Evolutionary conservation across 1,140 invertebrate genomes (phyloP).

Genomic region (Anoplophora glabripennis): DNA sequence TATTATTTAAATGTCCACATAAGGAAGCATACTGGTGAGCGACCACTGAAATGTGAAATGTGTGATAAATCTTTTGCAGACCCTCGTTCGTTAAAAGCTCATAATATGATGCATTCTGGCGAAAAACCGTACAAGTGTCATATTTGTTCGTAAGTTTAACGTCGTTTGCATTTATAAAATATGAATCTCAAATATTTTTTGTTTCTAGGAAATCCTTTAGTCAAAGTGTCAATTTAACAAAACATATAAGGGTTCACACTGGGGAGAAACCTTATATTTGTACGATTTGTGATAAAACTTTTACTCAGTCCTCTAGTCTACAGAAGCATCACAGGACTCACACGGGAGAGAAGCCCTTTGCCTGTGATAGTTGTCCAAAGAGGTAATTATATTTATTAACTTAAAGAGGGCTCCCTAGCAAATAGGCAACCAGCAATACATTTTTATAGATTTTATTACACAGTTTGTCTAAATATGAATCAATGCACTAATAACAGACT

Average conservation of each 20-base stretch:
- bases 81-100: conserved; percentile 54
- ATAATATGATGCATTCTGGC: conserved; percentile 57
- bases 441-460: too few relatives aligned
- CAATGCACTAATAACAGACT: too few relatives aligned
- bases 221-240: conserved; percentile 27
- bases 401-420: too few relatives aligned
- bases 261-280: conserved; percentile 69
- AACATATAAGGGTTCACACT: conserved; percentile 13
- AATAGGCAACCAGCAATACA: too few relatives aligned
- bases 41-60: conserved; percentile 50
- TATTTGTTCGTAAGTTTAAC: too few relatives aligned
- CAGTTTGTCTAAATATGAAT: too few relatives aligned
- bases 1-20: conserved; percentile 46
- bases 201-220: conserved; percentile 25
- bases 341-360: conserved; percentile 45
- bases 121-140: conserved; percentile 40
- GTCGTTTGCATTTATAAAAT: background rate
- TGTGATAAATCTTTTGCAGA: conserved; percentile 56
- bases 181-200: background rate
- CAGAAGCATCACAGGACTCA: conserved; percentile 64
- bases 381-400: too few relatives aligned
- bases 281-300: conserved; percentile 62
- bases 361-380: background rate
- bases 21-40: conserved; percentile 49
- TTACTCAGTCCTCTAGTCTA: conserved; percentile 31